Conservation (phyloP, 2,113 vertebrate genomes). For the Varanus komodoensis region DNA sequence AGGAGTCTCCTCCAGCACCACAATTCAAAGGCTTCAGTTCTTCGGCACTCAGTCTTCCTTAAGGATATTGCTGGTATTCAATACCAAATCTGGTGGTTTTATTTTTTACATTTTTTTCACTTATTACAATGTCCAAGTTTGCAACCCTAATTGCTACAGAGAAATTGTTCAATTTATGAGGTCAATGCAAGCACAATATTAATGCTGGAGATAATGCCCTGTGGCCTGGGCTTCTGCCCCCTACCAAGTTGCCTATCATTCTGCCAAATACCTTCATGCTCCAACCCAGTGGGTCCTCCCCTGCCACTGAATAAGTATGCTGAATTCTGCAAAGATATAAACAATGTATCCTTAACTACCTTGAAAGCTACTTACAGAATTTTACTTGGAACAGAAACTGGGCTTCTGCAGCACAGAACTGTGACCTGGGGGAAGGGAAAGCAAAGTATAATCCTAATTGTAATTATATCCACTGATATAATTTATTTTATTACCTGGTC, state of each 20-base stretch:
- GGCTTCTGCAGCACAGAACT: neutral
- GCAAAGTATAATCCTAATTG: neutral
- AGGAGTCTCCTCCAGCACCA: too few species aligned
- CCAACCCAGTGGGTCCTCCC: neutral
- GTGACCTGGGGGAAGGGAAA: neutral
- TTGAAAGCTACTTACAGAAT: neutral
- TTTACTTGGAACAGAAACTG: neutral
- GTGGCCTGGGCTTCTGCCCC: neutral
- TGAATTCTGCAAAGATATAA: neutral
- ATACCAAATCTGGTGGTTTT: neutral
- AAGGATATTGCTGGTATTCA: neutral
- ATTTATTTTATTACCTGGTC: conserved; percentile 80
- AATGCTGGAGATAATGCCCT: neutral
- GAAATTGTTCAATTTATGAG: neutral
- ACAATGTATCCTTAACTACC: neutral
- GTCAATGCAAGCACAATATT: neutral
- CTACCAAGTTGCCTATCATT: neutral
- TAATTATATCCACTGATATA: neutral
- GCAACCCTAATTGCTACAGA: neutral
- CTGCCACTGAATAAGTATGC: neutral
- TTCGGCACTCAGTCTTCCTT: too few species aligned
- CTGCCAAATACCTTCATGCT: neutral
- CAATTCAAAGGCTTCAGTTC: too few species aligned
- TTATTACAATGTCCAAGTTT: neutral
- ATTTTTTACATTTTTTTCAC: neutral